A percentile compares a stretch with the other conserved stretches of the same genome.
These are phyloP conservation scores for Stichodactyla mertensii DNA, from an alignment of 64 coral and sea anemone species.

Conservation along the genomic window DNA sequence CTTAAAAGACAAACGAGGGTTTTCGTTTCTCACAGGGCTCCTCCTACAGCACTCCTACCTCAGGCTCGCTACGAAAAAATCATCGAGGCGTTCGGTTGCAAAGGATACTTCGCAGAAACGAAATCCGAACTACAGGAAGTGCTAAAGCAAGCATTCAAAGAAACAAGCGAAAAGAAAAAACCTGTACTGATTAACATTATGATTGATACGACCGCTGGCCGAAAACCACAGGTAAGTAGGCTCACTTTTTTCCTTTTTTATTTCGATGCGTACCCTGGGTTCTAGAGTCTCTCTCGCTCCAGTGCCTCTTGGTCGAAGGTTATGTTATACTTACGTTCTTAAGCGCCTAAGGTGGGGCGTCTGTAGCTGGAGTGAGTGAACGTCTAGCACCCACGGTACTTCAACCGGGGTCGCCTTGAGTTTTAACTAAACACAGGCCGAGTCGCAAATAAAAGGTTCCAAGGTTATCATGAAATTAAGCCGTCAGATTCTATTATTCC, in stretches of 20 bases:
- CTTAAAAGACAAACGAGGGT: not conserved
- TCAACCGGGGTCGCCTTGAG: too few species aligned
- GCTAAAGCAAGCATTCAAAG: conserved; percentile 59
- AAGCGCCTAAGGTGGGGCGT: too few species aligned
- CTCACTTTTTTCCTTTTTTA: too few species aligned
- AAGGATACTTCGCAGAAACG: conserved; percentile 78
- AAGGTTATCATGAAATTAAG: too few species aligned
- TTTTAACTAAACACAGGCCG: too few species aligned
- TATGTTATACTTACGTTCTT: too few species aligned
- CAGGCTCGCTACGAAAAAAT: conserved; percentile 81
- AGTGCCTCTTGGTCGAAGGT: too few species aligned
- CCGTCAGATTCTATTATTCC: too few species aligned
- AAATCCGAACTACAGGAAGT: conserved; percentile 55
- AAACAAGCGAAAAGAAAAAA: conserved; percentile 59
- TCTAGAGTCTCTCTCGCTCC: not conserved
- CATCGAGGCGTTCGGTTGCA: conserved; percentile 88
- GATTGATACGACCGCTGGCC: conserved; percentile 78
- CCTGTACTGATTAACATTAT: conserved; percentile 79
- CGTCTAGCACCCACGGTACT: too few species aligned
- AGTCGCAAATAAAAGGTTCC: too few species aligned
- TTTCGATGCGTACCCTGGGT: not conserved
- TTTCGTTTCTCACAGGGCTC: conserved; percentile 46
- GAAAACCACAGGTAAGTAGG: conserved; percentile 74
- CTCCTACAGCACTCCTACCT: conserved; percentile 75
- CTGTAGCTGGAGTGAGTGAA: too few species aligned